Conservation (phyloP, 2,113 vertebrate genomes). For the Cricetomys ansorgei region DNA sequence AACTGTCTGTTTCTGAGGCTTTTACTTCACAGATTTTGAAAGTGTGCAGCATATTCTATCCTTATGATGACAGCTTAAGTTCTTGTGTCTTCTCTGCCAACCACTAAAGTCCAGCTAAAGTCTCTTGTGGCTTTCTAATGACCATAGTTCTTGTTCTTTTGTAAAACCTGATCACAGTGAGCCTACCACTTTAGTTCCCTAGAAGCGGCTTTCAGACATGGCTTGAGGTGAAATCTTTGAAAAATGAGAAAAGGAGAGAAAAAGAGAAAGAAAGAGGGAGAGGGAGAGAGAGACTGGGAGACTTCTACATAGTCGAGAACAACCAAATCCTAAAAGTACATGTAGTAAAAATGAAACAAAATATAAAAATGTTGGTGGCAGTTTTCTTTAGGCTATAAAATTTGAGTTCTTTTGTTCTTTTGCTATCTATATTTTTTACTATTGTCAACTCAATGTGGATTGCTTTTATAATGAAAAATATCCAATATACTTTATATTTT, state of each 20-base stretch:
- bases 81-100: background rate
- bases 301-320: background rate
- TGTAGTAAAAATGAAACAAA: background rate
- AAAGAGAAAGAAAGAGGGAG: background rate
- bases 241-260: background rate
- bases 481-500: constrained; percentile 51
- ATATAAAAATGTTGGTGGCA: background rate
- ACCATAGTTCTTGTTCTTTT: background rate
- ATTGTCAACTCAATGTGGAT: constrained; percentile 49
- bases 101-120: background rate
- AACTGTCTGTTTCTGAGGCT: background rate
- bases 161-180: background rate
- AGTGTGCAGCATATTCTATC: background rate
- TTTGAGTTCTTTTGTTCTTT: constrained; percentile 5
- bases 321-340: background rate
- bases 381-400: background rate
- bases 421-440: constrained; percentile 20
- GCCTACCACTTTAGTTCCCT: background rate
- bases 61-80: background rate
- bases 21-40: background rate
- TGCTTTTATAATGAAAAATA: constrained; percentile 66
- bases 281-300: background rate
- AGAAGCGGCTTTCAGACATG: background rate
- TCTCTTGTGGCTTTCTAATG: background rate
- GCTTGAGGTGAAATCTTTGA: background rate